These are phyloP conservation scores for Callithrix jacchus DNA, from an alignment of 2,113 vertebrate genomes.

Conservation along the genomic window DNA sequence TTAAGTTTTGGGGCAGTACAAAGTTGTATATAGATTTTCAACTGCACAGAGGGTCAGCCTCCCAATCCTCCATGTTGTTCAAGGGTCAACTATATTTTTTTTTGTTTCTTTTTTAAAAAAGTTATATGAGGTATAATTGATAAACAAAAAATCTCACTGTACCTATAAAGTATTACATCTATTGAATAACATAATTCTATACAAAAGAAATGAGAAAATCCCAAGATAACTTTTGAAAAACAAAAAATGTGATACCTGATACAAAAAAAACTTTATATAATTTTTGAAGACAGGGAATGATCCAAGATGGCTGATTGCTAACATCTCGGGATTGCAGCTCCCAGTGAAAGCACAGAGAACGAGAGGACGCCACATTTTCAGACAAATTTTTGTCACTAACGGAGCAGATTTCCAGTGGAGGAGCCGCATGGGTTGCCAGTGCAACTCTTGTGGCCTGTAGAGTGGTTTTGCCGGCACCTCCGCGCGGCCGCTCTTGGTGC, in stretches of 20 bases:
- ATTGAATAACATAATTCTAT: background rate
- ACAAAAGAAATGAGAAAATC: background rate
- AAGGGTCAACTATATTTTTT: background rate
- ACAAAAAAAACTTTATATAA: background rate
- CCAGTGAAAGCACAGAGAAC: no score
- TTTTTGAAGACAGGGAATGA: constrained; percentile 1
- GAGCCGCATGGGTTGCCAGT: no score
- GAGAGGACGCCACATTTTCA: no score
- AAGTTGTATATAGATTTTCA: background rate
- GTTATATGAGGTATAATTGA: background rate
- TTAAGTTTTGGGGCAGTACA: background rate
- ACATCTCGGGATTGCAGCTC: no score
- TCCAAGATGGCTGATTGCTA: no score
- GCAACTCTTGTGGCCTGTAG: no score
- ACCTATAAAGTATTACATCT: background rate
- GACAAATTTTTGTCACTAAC: no score
- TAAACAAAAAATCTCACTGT: background rate
- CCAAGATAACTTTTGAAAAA: background rate
- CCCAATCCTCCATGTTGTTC: background rate
- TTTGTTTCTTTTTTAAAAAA: background rate
- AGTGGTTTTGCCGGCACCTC: no score
- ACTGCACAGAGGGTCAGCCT: background rate
- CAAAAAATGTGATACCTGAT: background rate
- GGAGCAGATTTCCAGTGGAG: no score
- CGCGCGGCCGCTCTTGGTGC: no score